Evolutionary conservation across 2,888 invertebrate species (phyloP).

Genomic region (Gnatocerus cornutus): DNA sequence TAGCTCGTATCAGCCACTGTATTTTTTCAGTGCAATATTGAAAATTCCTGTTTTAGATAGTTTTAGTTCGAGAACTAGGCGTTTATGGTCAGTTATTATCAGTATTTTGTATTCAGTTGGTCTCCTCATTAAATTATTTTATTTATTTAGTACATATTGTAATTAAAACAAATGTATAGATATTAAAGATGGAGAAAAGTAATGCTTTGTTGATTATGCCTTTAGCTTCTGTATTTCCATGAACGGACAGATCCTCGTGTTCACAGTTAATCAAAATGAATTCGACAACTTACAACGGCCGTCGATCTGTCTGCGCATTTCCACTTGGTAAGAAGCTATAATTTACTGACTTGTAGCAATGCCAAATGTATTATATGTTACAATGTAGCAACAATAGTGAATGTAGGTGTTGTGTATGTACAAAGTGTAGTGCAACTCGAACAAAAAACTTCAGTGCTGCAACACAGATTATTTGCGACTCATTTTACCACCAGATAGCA

Average conservation of each 20-base stretch:
- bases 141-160: slow-evolving; percentile 68
- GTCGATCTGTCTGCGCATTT: slow-evolving; percentile 38
- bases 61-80: slow-evolving; percentile 27
- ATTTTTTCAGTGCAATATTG: slow-evolving; percentile 65
- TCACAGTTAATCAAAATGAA: slow-evolving; percentile 44
- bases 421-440: slow-evolving; percentile 69
- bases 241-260: slow-evolving; percentile 18
- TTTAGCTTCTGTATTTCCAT: slow-evolving; percentile 57
- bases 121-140: slow-evolving; percentile 67
- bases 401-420: slow-evolving; percentile 70
- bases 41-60: slow-evolving; percentile 48
- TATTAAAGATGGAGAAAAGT: slow-evolving; percentile 62
- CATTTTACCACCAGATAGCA: slow-evolving; percentile 64
- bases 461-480: slow-evolving; percentile 57
- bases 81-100: slow-evolving; percentile 67
- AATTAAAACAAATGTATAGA: slow-evolving; percentile 66
- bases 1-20: slow-evolving; percentile 56
- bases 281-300: not conserved
- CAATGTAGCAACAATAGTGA: slow-evolving; percentile 67
- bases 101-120: slow-evolving; percentile 67
- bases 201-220: slow-evolving; percentile 60
- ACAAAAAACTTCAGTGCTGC: slow-evolving; percentile 60
- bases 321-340: slow-evolving; percentile 50
- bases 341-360: slow-evolving; percentile 66
- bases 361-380: slow-evolving; percentile 72